Evolutionary conservation across 2,797 vertebrate species (phyloP), one percentile per base, ranked within the genome.

Genomic region (Furcifer pardalis): DNA sequence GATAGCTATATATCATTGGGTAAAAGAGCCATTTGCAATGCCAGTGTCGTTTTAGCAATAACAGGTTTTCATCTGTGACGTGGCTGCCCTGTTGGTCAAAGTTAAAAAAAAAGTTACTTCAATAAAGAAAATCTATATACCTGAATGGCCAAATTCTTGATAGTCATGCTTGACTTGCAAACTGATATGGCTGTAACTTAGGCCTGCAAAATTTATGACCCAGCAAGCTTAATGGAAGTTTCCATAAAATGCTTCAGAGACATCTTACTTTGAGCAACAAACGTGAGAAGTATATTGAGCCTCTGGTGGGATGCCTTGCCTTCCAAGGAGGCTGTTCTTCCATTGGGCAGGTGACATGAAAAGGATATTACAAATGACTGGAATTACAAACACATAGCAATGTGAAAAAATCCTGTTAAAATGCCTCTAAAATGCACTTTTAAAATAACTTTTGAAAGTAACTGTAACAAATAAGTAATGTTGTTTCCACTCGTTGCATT

Each of bases 21-120:
- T 35, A 63, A 56, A 21, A 76, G 49, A 62, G 19, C 42, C 44
- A 80, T 84, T 71, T 49, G 72, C 17, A 35, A 30, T 27, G 32
- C 52, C 62, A 30, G 15, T n/a, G 62, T 37, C 30, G 2, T 42
- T 65, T 19, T 15, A 56, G 35, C 19, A 23, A 35, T 37, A 52
- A 42, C 74, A 21, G 81, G 71, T 77, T 49, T 63, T 35, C 30
- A 84, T 76, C 81, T 75, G 21, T n/a, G 72, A 74, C 19, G n/a
- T 17, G 74, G 30, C 60, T 69, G 4, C 10, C 0, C 35, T 5
- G 15, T 15, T 62, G 30, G 65, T 49, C 27, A 46, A 8, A 75
- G 68, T 69, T 19, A 56, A 68, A 40, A 68, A 68, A 76, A 46
- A n/a, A 37, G 5, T 32, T 46, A 9, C 5, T 19, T 69, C n/a